These are phyloP conservation scores for Paraplagusia blochii DNA, from an alignment of 2,113 vertebrate species.

Conservation along the genomic window DNA sequence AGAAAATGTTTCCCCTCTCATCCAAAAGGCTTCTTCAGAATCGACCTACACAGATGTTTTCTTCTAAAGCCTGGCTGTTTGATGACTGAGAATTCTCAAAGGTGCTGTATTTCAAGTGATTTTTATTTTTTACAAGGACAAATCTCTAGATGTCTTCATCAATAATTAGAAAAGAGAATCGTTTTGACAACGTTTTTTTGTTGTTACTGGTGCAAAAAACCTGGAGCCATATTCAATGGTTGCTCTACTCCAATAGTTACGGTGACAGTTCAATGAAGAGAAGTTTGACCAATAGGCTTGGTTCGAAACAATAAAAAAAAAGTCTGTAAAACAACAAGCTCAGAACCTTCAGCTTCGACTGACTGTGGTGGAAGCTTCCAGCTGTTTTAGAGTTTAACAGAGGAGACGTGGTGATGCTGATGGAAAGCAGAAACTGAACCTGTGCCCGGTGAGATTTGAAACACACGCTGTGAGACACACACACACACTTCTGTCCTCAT, in stretches of 20 bases:
- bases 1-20: too few species aligned
- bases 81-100: too few species aligned
- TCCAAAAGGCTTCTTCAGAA: too few species aligned
- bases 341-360: slow-evolving; percentile 33
- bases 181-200: not conserved
- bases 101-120: too few species aligned
- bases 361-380: slow-evolving; percentile 33
- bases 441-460: slow-evolving; percentile 25
- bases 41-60: too few species aligned
- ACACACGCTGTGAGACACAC: slow-evolving; percentile 5
- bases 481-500: slow-evolving; percentile 21
- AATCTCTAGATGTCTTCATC: too few species aligned
- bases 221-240: not conserved
- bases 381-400: slow-evolving; percentile 59
- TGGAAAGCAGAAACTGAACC: slow-evolving; percentile 27
- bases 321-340: slow-evolving; percentile 25
- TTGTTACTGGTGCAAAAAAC: too few species aligned
- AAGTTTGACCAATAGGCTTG: slow-evolving; percentile 1
- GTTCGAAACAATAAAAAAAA: slow-evolving; percentile 27
- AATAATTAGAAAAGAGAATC: not conserved
- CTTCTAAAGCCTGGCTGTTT: too few species aligned
- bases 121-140: too few species aligned
- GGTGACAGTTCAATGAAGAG: not conserved
- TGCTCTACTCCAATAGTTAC: not conserved
- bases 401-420: slow-evolving; percentile 32